Base-by-base conservation (phyloP, 1,140 invertebrate species). In the Calycopis cecrops region DNA sequence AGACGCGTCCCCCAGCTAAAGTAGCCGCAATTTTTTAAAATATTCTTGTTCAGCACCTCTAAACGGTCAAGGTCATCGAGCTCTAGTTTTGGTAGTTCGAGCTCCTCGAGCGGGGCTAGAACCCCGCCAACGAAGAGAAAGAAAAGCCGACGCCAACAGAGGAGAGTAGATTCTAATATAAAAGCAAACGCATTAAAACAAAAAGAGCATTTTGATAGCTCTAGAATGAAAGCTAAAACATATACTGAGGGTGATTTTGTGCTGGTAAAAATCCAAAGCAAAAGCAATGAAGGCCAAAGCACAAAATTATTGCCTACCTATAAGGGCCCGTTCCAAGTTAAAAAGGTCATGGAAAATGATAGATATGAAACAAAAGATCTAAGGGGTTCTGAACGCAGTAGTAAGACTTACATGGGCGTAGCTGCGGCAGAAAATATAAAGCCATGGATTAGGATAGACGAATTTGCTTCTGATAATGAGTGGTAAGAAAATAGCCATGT, bases 331-430 rank as follows among this genome's bases (percentile, higher is more conserved):
- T 21, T 52, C 16, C 50, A 21, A 37, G 49, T 54, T 35, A 48
- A 34, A 40, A 38, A 59, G 6, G 34, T 59, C 28, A 40, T 50
- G 17, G 52, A 44, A 34, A 58, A 49, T 37, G 35, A 38, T 8
- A 7, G 44, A 35, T 51, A 35, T 34, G 12, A 51, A 34, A 17
- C 35, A 35, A 35, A 14, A 1, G 33, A 35, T 17, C 12, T 50
- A 17, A 50, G 48, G 10, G 48, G 48, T 16, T 35, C 33, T 35
- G 16, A 50, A 33, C 3, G 8, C 34, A 35, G 9, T 9, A 18
- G 10, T 40, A 12, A 37, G 33, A 50, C 11, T 9, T 35, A 50
- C 9, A 35, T n/a, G 33, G 33, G 48, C 9, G 17, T 17, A 11
- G 49, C 33, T 12, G 33, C n/a, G 12, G 49, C 17, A n/a, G 48